Evolutionary conservation across 2,888 invertebrate genomes (phyloP), one percentile per base, ranked within the genome.

Genomic region (Acanthococcus lagerstroemiae): DNA sequence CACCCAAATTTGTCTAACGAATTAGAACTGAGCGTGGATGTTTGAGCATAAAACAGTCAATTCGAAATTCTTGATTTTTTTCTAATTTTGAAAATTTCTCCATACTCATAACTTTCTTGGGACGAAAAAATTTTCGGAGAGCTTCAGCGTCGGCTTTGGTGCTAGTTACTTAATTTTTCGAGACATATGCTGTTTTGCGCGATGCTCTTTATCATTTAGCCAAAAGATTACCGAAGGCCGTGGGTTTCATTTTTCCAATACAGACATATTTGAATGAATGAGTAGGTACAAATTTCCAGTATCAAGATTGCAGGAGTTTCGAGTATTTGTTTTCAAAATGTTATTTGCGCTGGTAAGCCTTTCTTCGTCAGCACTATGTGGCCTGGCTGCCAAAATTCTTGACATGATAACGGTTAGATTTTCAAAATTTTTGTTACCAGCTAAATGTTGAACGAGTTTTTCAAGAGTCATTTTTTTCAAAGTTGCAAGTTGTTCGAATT

Each of bases 381-480:
- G 55, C 17, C 26, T 55, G 7, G 55, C 55, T 26, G 55, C 55
- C 17, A 55, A 12, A 15, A 55, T 55, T 24, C 55, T 24, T n/a
- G 55, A 17, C 19, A 52, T 21, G 22, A 52, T 21, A 52, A 21
- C 22, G 15, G n/a, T 52, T 5, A 21, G 6, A 21, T 19, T 52
- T 17, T 52, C 22, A 24, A 52, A 52, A 52, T 52, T 12, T 15
- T 17, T 15, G 21, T 52, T 52, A 24, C 21, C 5, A 19, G 52
- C 52, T 21, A 52, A 22, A 52, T 52, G 52, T 22, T 52, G 19
- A 21, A 52, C 52, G 21, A 52, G n/a, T 52, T 52, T 52, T 52
- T 21, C 52, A 52, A 52, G 52, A 21, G 21, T 19, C 52, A 19
- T 19, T 19, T 24, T 52, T 15, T 15, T 7, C 15, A 52, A 52